Evolutionary conservation across 2,113 vertebrate genomes (phyloP), one percentile per base, ranked within the genome.

Genomic region (Lophius piscatorius): DNA sequence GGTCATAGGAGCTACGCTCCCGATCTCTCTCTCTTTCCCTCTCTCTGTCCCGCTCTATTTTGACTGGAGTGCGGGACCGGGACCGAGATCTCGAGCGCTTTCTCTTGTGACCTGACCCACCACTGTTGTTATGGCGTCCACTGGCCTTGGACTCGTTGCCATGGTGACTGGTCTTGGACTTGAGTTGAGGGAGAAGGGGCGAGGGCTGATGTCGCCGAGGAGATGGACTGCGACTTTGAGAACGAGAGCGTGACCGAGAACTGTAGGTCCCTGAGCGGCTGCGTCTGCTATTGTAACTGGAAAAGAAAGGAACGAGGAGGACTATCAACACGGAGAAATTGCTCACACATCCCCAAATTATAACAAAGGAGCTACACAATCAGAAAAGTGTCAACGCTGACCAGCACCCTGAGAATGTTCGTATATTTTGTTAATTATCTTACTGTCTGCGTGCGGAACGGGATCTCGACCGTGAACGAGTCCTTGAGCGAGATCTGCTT

Each of bases 261-360:
- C 97, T 99, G 94, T 95, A 99, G 0, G 97, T 98, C 70, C 95
- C 97, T 0, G 97, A 99, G 76, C 93, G 92, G 78, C 97, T 99
- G 57, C 96, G 91, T 69, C 97, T 91, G 70, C 94, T 97, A 70
- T 98, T 99, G 67, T 98, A 99, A 89, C 97, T 99, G 54, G 48
- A 41, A 40, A 17, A 1, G 71, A 14, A 40, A 58, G 50, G 54
- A 23, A 26, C 2, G 4, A 14, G 6, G 2, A 31, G 17, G 6
- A 20, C 38, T 2, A 65, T n/a, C n/a, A n/a, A n/a, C n/a, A n/a
- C n/a, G n/a, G n/a, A n/a, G n/a, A n/a, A n/a, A n/a, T n/a, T n/a
- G n/a, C n/a, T n/a, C n/a, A n/a, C n/a, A n/a, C n/a, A n/a, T n/a
- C n/a, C n/a, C n/a, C n/a, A n/a, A n/a, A n/a, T n/a, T n/a, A n/a